phyloP scores from a whole-genome alignment of 2,888 invertebrate species.

The Brachynemurus nebulosus region DNA sequence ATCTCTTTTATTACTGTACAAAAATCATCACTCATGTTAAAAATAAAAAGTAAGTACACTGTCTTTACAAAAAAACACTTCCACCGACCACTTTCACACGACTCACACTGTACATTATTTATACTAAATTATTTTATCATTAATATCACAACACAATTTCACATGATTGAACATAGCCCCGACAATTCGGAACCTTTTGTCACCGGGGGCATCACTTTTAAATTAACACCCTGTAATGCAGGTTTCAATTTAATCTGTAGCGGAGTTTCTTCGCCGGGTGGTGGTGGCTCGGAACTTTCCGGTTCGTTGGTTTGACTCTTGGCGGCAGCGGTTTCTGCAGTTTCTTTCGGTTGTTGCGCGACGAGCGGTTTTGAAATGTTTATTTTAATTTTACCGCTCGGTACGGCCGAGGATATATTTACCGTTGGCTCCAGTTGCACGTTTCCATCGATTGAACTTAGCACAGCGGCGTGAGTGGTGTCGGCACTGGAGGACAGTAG shows the following conservation, averaged over 20 bases:
- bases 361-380: slow-evolving; percentile 61
- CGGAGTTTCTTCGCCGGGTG: slow-evolving; percentile 40
- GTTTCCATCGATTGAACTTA: slow-evolving; percentile 65
- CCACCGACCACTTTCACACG: background rate
- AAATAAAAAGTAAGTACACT: too few species aligned
- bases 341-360: slow-evolving; percentile 34
- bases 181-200: slow-evolving; percentile 67
- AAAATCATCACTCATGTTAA: too few species aligned
- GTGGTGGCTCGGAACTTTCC: slow-evolving; percentile 34
- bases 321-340: slow-evolving; percentile 25
- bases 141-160: slow-evolving; percentile 22
- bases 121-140: background rate
- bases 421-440: slow-evolving; percentile 36
- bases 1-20: too few species aligned
- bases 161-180: slow-evolving; percentile 79
- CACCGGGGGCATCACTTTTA: slow-evolving; percentile 58
- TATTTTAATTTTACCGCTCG: slow-evolving; percentile 55
- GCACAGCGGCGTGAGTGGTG: slow-evolving; percentile 39
- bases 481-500: slow-evolving; percentile 30
- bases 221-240: slow-evolving; percentile 44
- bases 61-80: too few species aligned
- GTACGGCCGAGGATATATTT: slow-evolving; percentile 25
- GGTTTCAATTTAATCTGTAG: slow-evolving; percentile 48
- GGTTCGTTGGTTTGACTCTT: background rate
- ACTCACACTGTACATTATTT: background rate